phyloP scores from a whole-genome alignment of 1,140 invertebrate species.

The Heliconius congener region DNA sequence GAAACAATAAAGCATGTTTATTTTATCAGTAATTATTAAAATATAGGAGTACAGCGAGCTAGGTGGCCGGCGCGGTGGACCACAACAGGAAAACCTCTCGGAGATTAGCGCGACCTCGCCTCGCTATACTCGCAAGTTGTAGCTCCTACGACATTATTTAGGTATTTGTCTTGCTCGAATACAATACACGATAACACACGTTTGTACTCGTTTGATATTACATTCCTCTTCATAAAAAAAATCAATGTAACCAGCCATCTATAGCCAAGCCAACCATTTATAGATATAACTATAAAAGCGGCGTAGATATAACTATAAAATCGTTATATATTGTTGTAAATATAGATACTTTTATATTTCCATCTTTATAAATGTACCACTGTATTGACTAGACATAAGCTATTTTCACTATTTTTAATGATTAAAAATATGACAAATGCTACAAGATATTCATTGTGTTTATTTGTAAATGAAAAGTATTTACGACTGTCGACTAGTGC shows the following conservation, averaged over 20 bases:
- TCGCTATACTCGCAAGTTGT: neutral
- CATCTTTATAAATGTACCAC: neutral
- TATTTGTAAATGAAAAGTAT: no score
- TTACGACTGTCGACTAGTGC: no score
- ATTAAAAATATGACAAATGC: neutral
- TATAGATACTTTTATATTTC: neutral
- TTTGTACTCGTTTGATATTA: neutral
- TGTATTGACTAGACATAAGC: neutral
- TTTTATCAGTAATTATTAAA: neutral
- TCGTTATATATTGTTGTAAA: neutral
- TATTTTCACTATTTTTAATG: neutral
- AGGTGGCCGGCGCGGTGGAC: neutral
- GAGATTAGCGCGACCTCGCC: slow-evolving; percentile 15
- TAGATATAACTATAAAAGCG: neutral
- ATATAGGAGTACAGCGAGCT: neutral
- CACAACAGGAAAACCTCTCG: slow-evolving; percentile 13
- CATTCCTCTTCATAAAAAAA: neutral
- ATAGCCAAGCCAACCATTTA: no score
- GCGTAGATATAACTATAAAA: neutral
- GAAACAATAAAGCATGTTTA: slow-evolving; percentile 3
- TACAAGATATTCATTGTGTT: neutral
- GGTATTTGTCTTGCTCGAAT: no score
- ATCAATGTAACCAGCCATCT: neutral
- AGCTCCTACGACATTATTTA: neutral
- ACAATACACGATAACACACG: neutral